phyloP scores from a whole-genome alignment of 2,888 invertebrate species.

The Xylota segnis region DNA sequence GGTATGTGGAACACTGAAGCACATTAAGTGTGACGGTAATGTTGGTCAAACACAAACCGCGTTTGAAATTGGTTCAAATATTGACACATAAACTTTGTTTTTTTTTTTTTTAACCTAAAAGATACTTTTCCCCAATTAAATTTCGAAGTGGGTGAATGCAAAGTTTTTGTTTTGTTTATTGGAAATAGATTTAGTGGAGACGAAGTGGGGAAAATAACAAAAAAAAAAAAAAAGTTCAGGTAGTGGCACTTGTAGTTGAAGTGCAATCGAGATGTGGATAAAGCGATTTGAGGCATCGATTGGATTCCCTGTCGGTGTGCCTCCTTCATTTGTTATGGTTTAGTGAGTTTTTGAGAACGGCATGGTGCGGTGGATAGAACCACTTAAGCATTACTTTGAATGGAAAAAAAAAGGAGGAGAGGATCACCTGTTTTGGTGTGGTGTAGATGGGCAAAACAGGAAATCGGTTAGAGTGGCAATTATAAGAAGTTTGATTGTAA shows the following conservation, averaged over 20 bases:
- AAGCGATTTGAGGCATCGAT: constrained; percentile 26
- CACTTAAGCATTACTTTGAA: neutral
- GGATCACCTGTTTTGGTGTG: neutral
- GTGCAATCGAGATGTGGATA: constrained; percentile 29
- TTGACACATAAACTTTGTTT: constrained; percentile 40
- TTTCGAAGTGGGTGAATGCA: constrained; percentile 19
- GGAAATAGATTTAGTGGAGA: neutral
- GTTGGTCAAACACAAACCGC: constrained; percentile 42
- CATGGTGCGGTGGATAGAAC: neutral
- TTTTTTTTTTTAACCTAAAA: neutral
- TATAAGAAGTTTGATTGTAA: constrained; percentile 10
- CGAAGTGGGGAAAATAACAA: neutral
- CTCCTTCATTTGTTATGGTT: constrained; percentile 15
- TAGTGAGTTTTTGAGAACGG: constrained; percentile 5
- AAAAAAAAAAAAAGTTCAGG: neutral
- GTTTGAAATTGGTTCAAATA: constrained; percentile 49
- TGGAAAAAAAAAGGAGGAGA: neutral
- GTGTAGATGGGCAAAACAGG: neutral
- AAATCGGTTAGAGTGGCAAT: constrained; percentile 5
- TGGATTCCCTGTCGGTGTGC: constrained; percentile 2
- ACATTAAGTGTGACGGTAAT: constrained; percentile 39
- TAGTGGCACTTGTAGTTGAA: constrained; percentile 41
- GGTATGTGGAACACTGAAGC: constrained; percentile 31
- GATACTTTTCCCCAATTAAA: constrained; percentile 28
- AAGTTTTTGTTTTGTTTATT: constrained; percentile 4